Conservation (phyloP, 2,797 vertebrate species). For the Hydrocynus forskahlii region DNA sequence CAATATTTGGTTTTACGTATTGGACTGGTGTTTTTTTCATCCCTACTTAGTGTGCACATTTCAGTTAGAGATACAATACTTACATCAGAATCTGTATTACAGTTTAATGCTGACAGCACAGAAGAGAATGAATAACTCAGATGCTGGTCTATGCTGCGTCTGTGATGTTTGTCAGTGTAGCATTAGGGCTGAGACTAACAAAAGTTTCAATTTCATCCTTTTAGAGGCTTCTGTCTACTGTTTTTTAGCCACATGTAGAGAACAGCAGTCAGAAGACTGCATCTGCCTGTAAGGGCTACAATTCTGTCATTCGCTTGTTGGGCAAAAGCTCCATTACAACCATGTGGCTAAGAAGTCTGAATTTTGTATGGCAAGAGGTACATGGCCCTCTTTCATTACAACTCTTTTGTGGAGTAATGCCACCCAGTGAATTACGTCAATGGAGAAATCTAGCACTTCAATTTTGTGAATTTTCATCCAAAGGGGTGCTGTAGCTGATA, state of each 20-base stretch:
- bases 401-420: no score
- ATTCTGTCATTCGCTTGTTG: conserved; percentile 62
- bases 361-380: no score
- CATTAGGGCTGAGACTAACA: not conserved
- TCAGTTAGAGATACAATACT: conserved; percentile 14
- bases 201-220: conserved; percentile 59
- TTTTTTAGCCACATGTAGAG: conserved; percentile 75
- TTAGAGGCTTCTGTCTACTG: conserved; percentile 70
- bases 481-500: no score
- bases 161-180: conserved; percentile 16
- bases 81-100: conserved; percentile 19
- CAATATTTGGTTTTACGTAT: not conserved
- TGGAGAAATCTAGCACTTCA: no score
- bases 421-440: no score
- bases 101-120: conserved; percentile 22
- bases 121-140: conserved; percentile 15
- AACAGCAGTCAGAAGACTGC: conserved; percentile 79
- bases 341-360: no score
- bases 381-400: no score
- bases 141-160: conserved; percentile 1
- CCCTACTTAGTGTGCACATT: conserved; percentile 11
- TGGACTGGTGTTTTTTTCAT: not conserved
- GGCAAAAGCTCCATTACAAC: no score
- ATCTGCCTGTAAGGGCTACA: conserved; percentile 71
- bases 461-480: no score